A percentile compares a stretch with the other conserved stretches of the same genome.
These are phyloP conservation scores for Chromobotia macracanthus DNA, from an alignment of 2,797 vertebrate genomes.

Conservation along the genomic window DNA sequence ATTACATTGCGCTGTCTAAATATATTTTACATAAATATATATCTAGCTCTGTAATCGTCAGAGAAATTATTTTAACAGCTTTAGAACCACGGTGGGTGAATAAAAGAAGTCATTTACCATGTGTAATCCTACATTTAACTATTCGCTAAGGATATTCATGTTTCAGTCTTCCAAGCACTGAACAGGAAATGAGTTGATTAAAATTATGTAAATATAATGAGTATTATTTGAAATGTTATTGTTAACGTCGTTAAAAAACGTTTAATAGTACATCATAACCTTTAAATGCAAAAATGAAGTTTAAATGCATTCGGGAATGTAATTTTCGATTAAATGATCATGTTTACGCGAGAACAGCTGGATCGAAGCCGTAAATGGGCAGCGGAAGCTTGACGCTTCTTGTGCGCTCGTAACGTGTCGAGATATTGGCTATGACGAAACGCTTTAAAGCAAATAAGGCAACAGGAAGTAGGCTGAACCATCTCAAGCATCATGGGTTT, in stretches of 20 bases:
- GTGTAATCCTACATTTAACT: no score
- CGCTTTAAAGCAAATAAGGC: conserved; percentile 72
- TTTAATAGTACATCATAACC: not conserved
- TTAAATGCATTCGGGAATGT: not conserved
- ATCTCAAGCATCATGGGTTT: conserved; percentile 75
- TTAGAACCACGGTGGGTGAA: no score
- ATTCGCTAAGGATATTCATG: no score
- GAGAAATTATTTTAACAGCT: no score
- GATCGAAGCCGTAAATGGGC: conserved; percentile 49
- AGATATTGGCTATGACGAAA: conserved; percentile 62
- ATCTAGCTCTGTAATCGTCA: not conserved
- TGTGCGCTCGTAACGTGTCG: conserved; percentile 47
- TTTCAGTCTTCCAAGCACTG: not conserved
- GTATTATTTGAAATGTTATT: no score
- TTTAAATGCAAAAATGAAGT: not conserved
- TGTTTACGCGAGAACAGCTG: conserved; percentile 45
- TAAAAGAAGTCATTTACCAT: no score
- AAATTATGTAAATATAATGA: not conserved
- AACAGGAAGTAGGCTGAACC: conserved; percentile 69
- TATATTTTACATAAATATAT: not conserved
- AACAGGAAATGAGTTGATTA: not conserved
- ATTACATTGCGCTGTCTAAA: not conserved
- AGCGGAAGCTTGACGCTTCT: conserved; percentile 50
- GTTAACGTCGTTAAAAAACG: no score
- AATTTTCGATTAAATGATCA: not conserved